Conservation (phyloP, 2,797 vertebrate species). For the Gambelia wislizenii region DNA sequence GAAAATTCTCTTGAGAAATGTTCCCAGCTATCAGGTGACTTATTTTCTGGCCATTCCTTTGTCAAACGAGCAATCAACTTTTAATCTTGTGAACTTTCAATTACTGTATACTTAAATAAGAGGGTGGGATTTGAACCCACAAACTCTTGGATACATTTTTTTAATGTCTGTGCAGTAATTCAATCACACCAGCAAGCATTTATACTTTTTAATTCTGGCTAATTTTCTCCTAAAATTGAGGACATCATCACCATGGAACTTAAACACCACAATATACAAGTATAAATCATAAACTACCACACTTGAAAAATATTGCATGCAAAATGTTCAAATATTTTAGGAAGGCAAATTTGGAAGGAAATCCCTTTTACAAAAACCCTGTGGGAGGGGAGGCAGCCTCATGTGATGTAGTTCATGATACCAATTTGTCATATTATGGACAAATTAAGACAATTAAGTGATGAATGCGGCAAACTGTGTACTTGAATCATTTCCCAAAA, state of each 20-base stretch:
- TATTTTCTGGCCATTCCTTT: background rate
- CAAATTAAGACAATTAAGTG: too few relatives aligned
- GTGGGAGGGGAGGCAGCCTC: background rate
- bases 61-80: background rate
- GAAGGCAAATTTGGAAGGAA: accelerated
- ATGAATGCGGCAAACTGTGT: too few relatives aligned
- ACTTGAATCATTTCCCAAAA: too few relatives aligned
- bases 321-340: background rate
- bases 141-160: background rate
- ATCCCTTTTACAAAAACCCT: background rate
- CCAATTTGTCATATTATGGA: background rate
- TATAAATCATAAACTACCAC: background rate
- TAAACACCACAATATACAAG: background rate
- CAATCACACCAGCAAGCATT: background rate
- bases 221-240: background rate
- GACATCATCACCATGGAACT: background rate
- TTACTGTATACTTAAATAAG: background rate
- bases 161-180: background rate
- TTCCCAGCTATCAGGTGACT: background rate
- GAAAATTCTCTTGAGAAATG: background rate
- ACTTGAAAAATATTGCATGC: background rate
- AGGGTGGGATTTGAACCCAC: background rate
- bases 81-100: background rate
- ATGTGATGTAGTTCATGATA: background rate
- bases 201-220: background rate